Evolutionary conservation across 2,113 vertebrate genomes (phyloP).

Genomic region (Balaenoptera acutorostrata): DNA sequence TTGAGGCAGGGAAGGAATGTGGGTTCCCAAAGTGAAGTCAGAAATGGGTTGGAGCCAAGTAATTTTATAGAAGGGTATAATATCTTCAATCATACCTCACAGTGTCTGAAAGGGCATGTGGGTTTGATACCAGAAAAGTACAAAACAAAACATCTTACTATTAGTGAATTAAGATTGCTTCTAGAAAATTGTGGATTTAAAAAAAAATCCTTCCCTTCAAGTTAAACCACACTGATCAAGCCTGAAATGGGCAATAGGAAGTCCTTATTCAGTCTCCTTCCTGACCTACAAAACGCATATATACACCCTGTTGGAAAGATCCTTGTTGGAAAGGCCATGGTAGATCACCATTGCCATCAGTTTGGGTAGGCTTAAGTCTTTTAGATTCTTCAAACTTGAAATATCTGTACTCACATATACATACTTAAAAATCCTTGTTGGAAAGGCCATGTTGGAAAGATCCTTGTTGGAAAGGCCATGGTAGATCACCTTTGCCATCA

Average conservation of each 20-base stretch:
- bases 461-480: too few species aligned
- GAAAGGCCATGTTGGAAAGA: too few species aligned
- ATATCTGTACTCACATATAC: too few species aligned
- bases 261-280: neutral
- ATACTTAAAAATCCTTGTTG: too few species aligned
- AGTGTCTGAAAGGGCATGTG: neutral
- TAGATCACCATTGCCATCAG: neutral
- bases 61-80: neutral
- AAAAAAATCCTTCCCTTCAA: neutral
- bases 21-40: neutral
- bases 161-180: neutral
- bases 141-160: neutral
- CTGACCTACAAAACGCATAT: neutral
- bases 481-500: too few species aligned
- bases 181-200: neutral
- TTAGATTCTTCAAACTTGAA: too few species aligned
- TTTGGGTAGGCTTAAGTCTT: too few species aligned
- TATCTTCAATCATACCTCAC: neutral
- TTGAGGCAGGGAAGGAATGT: neutral
- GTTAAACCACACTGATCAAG: neutral
- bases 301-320: neutral
- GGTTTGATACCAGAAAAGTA: neutral
- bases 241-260: neutral
- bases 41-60: neutral
- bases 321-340: neutral